A percentile compares a stretch with the other conserved stretches of the same genome.
Conservation (phyloP, 2,888 invertebrate species). For the Parnassius orleans region DNA sequence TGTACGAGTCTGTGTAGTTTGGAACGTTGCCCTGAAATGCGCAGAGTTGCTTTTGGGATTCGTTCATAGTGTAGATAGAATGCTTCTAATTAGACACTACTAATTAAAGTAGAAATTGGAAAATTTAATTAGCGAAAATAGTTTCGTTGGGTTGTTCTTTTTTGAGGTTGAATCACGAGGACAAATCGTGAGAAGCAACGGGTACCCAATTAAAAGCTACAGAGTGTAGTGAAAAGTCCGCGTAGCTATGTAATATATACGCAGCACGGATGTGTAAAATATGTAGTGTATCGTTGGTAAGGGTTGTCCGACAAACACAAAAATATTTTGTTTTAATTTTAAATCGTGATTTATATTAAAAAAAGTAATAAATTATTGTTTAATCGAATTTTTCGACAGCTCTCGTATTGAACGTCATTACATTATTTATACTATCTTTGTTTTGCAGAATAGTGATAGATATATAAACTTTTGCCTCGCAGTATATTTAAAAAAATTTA, state of each 20-base stretch:
- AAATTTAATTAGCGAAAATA: constrained; percentile 54
- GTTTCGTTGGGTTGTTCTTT: constrained; percentile 52
- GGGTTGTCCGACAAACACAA: constrained; percentile 8
- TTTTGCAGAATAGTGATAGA: no score
- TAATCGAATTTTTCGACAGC: no score
- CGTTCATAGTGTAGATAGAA: not conserved
- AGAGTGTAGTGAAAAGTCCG: constrained; percentile 52
- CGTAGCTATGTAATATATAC: constrained; percentile 31
- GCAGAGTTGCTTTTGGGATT: no score
- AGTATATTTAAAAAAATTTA: no score
- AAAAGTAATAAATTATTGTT: no score
- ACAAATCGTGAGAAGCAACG: constrained; percentile 46
- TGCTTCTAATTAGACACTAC: constrained; percentile 33
- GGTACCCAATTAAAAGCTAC: constrained; percentile 61
- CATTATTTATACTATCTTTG: no score
- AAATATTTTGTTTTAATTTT: no score
- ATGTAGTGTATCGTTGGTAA: constrained; percentile 3
- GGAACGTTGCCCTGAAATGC: no score
- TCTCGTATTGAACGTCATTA: no score
- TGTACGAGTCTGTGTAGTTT: no score
- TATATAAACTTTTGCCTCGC: no score
- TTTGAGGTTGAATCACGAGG: constrained; percentile 47
- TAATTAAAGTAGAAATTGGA: constrained; percentile 40
- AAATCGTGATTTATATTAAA: no score
- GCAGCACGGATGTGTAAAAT: constrained; percentile 22